Percentiles rank a stretch among this genome's conserved stretches.
These are phyloP conservation scores for Parnassius mnemosyne DNA, from an alignment of 2,888 invertebrate species.

Conservation along the genomic window DNA sequence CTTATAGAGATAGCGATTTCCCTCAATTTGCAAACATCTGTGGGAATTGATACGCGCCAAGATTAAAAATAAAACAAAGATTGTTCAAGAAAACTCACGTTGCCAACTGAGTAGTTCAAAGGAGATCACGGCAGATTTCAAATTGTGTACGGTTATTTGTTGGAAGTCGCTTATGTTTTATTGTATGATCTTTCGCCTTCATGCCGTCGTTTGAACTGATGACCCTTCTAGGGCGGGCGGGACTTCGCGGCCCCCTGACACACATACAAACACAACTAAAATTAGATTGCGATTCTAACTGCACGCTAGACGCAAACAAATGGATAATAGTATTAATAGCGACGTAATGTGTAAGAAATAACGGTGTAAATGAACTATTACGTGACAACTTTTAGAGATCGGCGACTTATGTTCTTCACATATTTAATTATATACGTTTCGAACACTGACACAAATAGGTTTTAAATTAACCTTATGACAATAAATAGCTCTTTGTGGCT, in stretches of 20 bases:
- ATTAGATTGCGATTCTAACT: conserved; percentile 69
- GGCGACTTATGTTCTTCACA: not conserved
- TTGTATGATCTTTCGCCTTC: conserved; percentile 9
- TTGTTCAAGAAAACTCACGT: not conserved
- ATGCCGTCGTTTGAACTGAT: conserved; percentile 39
- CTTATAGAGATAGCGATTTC: too few relatives aligned
- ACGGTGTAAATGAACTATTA: conserved; percentile 53
- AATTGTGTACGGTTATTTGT: conserved; percentile 5
- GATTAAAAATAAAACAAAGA: conserved; percentile 19
- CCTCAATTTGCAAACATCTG: conserved; percentile 7
- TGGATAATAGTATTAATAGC: conserved; percentile 64
- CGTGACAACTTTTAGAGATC: conserved; percentile 26
- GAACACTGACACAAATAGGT: too few relatives aligned
- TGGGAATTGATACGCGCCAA: conserved; percentile 18
- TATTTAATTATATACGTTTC: too few relatives aligned
- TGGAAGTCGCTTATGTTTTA: conserved; percentile 11
- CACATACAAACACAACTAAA: conserved; percentile 72
- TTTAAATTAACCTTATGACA: too few relatives aligned
- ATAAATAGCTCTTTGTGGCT: too few relatives aligned
- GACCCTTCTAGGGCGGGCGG: conserved; percentile 73
- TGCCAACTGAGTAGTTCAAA: conserved; percentile 14
- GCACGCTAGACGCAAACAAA: conserved; percentile 67
- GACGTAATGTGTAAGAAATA: conserved; percentile 46
- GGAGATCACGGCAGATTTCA: conserved; percentile 15
- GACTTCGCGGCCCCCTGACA: conserved; percentile 69